Evolutionary conservation across 64 coral and sea anemone species (phyloP).

Genomic region (Orbicella faveolata): DNA sequence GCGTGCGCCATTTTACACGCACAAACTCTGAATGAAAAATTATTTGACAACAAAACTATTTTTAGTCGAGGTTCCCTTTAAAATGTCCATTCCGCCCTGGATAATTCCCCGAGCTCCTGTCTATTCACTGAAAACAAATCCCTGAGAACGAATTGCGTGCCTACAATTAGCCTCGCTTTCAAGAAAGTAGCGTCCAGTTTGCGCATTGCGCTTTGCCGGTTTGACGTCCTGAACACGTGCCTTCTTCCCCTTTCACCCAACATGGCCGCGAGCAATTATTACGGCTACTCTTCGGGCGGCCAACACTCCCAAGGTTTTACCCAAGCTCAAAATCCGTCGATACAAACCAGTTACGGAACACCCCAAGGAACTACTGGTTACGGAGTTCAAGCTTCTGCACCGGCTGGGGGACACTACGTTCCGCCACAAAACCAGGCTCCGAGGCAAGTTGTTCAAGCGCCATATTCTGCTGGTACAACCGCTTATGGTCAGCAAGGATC

Average conservation of each 20-base stretch:
- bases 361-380: constrained; percentile 91
- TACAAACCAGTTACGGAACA: constrained; percentile 93
- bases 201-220: constrained; percentile 44
- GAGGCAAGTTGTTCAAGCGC: constrained; percentile 68
- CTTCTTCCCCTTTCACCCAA: constrained; percentile 67
- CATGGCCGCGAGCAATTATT: constrained; percentile 96
- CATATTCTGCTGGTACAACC: constrained; percentile 76
- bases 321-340: constrained; percentile 96
- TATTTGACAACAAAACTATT: too few relatives aligned
- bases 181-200: neutral
- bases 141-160: neutral
- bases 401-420: constrained; percentile 81
- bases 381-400: constrained; percentile 87
- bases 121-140: too few relatives aligned
- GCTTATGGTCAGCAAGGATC: constrained; percentile 73
- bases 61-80: too few relatives aligned
- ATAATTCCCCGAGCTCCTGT: too few relatives aligned
- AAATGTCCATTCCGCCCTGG: too few relatives aligned
- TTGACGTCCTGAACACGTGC: constrained; percentile 72
- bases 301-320: constrained; percentile 98
- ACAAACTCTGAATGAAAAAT: too few relatives aligned
- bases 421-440: constrained; percentile 82
- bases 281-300: constrained; percentile 94
- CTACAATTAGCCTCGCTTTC: constrained; percentile 18
- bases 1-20: too few relatives aligned